Base-by-base conservation (phyloP, 2,797 vertebrate genomes). In the Eidolon dupreanum region DNA sequence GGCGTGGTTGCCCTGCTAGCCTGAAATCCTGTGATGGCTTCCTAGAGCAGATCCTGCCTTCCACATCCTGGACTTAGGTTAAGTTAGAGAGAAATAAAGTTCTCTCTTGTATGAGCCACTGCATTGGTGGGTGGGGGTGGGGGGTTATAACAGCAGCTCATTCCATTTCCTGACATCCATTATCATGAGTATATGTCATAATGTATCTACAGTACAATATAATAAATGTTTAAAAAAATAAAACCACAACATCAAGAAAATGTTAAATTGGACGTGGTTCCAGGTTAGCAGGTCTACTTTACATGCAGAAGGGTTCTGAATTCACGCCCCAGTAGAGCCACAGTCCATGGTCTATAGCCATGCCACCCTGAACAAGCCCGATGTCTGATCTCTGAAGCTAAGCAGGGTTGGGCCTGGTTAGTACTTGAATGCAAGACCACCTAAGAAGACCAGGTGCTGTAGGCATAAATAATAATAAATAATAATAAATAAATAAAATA, bases 151-250 rank as follows among this genome's bases (percentile, higher is more conserved):
- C 4, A 73, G 71, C 38, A 88, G 19, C 33, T 88, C 77, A 78
- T 51, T 12, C 66, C n/a, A 22, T 87, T 90, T 93, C 81, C 31
- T 70, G 73, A 74, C 26, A 53, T 43, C n/a, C 31, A 53, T 22
- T 41, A 41, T 94, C 22, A 90, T 8, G 28, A 51, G 28, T 33
- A 82, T 49, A 81, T 81, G 71, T 65, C n/a, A 53, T 57, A 43
- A 63, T 20, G 6, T 36, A 59, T 26, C 89, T 59, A 59, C 1
- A 89, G 43, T 22, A 75, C 31, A 38, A 78, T 20, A 89, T 51
- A 95, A 70, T 51, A 90, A 86, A 70, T 53, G 4, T 73, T 55
- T 87, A 78, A 53, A 90, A 92, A 59, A 59, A 53, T n/a, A 28
- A 89, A 0, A 38, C 19, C 41, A 53, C 2, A 17, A 36, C 26